Percentiles rank a stretch among this genome's conserved stretches.
Evolutionary conservation across 2,113 vertebrate species (phyloP).

Genomic region (Hucho hucho): DNA sequence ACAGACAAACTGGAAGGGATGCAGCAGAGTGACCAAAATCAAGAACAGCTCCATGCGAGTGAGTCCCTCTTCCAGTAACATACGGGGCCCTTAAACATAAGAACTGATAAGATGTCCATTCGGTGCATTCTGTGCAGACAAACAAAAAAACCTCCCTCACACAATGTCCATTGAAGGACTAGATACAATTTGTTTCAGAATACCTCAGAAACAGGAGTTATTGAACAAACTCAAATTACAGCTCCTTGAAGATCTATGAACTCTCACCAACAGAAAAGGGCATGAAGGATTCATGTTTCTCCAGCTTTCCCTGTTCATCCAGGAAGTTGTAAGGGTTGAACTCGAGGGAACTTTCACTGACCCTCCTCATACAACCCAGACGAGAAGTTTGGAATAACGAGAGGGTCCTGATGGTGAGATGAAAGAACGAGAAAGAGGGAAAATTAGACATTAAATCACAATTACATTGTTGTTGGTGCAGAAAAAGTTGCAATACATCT

Average conservation of each 20-base stretch:
- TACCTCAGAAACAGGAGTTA: too few species aligned
- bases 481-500: too few species aligned
- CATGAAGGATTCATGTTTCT: slow-evolving; percentile 79
- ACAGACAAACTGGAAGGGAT: slow-evolving; percentile 50
- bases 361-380: slow-evolving; percentile 76
- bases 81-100: slow-evolving; percentile 43
- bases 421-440: too few species aligned
- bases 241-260: too few species aligned
- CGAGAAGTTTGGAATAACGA: slow-evolving; percentile 6
- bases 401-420: too few species aligned
- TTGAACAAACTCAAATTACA: too few species aligned
- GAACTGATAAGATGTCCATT: neutral
- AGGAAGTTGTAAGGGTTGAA: slow-evolving; percentile 81
- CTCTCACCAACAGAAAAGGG: slow-evolving; percentile 80
- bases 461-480: too few species aligned
- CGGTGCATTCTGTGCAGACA: too few species aligned
- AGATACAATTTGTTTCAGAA: neutral
- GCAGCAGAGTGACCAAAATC: slow-evolving; percentile 22
- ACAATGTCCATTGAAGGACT: too few species aligned
- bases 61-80: slow-evolving; percentile 56
- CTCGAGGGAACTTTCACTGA: slow-evolving; percentile 72
- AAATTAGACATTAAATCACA: too few species aligned
- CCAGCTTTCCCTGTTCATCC: slow-evolving; percentile 65
- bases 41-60: slow-evolving; percentile 61
- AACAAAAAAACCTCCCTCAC: too few species aligned